Base-by-base conservation (phyloP, 2,797 vertebrate genomes). In the Hylomyscus alleni region DNA sequence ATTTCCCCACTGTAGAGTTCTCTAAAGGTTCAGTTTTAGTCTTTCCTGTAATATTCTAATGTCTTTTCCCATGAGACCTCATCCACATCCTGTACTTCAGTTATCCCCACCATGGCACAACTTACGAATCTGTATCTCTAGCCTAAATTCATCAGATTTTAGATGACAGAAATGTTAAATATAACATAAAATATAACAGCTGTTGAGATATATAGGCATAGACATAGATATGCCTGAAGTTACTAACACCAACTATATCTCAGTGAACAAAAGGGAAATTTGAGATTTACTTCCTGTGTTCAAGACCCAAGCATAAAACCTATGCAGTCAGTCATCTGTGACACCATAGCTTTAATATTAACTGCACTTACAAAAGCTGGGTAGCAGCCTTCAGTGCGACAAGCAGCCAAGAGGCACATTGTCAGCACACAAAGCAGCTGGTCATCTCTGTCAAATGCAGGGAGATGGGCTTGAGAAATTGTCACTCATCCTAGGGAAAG, bases 151-250 rank as follows among this genome's bases (percentile, higher is more conserved):
- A 83, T 93, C 73, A 67, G 5, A 78, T 17, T 47, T 76, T 76
- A 76, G 24, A 29, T 29, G 26, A 72, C 37, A 72, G n/a, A 37
- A 72, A 72, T 37, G 69, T 72, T 72, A 72, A 72, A 37, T 72
- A 72, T n/a, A 34, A 34, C 65, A 67, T 67, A 34, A 67, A 98
- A 98, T 98, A 95, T 96, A 98, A 98, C 97, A 98, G 97, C 97
- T 98, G 90, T 98, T 98, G 84, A 86, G 97, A 97, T 22, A n/a
- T 37, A 13, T 95, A 72, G 97, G 97, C 34, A 19, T n/a, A 15
- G 24, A n/a, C 1, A 40, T 40, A 31, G 98, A 97, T 65, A 98
- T 98, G 95, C 97, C 96, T 98, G 96, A 98, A 98, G 93, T 97
- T 98, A 96, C 96, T 98, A 97, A 97, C 72, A 90, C 97, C 97